These are phyloP conservation scores for Athrips mouffetella DNA, from an alignment of 2,888 invertebrate species.

Conservation along the genomic window DNA sequence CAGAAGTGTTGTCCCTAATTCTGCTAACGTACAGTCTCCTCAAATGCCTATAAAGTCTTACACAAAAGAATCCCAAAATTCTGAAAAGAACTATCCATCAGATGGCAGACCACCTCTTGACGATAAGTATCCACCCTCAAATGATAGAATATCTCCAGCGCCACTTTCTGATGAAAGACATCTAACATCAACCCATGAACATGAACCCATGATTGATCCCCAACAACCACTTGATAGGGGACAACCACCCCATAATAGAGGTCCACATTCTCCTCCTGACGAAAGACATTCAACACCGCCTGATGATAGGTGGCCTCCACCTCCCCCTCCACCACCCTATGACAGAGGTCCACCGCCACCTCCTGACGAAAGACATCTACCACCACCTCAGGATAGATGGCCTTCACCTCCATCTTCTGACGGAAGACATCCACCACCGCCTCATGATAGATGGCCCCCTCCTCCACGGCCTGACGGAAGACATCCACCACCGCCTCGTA, in stretches of 20 bases:
- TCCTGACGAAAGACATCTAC: background rate
- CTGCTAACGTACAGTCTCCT: background rate
- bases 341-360: background rate
- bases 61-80: background rate
- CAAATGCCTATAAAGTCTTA: background rate
- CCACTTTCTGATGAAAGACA: constrained; percentile 11
- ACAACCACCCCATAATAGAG: background rate
- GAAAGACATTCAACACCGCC: constrained; percentile 14
- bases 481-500: constrained; percentile 17
- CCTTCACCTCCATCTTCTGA: constrained; percentile 17
- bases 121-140: background rate
- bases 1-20: background rate
- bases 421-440: constrained; percentile 10
- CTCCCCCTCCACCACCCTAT: constrained; percentile 10
- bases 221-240: no score
- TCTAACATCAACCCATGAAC: background rate
- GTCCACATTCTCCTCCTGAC: background rate
- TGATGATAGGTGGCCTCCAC: constrained; percentile 1
- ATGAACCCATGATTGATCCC: no score
- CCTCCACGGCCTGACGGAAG: background rate
- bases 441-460: constrained; percentile 9
- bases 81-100: background rate
- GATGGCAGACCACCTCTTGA: background rate
- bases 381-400: no score
- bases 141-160: constrained; percentile 23